Conservation (phyloP, 1,140 invertebrate genomes). For the Formica exsecta region DNA sequence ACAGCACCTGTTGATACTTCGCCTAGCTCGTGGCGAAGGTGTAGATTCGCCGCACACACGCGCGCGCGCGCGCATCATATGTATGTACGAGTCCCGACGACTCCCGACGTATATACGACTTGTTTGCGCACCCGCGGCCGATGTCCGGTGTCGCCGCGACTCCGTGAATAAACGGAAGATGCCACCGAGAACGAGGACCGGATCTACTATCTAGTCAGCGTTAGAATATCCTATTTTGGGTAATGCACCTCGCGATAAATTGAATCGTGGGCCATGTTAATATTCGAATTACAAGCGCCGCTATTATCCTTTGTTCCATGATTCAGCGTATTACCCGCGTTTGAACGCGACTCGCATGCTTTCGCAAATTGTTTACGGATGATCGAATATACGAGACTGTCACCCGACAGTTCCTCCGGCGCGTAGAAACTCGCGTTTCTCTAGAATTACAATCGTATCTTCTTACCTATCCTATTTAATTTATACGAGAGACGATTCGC, state of each 20-base stretch:
- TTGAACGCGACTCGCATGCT: slow-evolving; percentile 20
- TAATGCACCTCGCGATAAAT: slow-evolving; percentile 34
- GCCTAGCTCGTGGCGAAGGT: slow-evolving; percentile 58
- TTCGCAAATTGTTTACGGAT: slow-evolving; percentile 48
- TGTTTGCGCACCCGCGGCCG: slow-evolving; percentile 4
- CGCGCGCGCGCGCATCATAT: background rate
- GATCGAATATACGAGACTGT: slow-evolving; percentile 10
- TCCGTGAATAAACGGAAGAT: background rate
- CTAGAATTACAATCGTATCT: background rate
- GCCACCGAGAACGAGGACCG: background rate
- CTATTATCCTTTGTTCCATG: slow-evolving; percentile 49
- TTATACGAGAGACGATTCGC: background rate
- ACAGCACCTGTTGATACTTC: slow-evolving; percentile 81
- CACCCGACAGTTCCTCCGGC: background rate
- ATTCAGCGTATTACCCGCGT: slow-evolving; percentile 37
- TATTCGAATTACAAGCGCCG: slow-evolving; percentile 54
- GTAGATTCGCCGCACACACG: slow-evolving; percentile 19
- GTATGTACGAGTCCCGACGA: background rate
- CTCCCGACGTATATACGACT: slow-evolving; percentile 5
- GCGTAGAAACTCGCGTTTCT: background rate
- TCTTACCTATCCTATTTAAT: background rate
- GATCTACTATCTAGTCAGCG: background rate
- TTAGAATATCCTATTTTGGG: slow-evolving; percentile 26
- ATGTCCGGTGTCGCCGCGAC: background rate
- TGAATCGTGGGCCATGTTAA: slow-evolving; percentile 44